Conservation (phyloP, 2,888 invertebrate genomes). For the Chalcis sispes region DNA sequence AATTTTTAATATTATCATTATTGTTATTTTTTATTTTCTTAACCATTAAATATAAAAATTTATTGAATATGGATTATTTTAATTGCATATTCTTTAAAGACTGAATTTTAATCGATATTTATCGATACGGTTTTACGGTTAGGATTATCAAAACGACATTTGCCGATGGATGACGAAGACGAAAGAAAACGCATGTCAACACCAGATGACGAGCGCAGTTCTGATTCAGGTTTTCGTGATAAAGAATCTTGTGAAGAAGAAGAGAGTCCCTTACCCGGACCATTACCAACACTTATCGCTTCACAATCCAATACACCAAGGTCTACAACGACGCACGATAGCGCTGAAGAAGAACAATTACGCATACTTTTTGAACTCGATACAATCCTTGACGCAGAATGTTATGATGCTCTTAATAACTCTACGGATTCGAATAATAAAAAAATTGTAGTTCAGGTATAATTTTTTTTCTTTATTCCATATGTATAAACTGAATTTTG, state of each 20-base stretch:
- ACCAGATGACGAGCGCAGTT: constrained; percentile 77
- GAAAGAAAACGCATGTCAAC: constrained; percentile 75
- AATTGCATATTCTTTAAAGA: not conserved
- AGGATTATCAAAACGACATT: constrained; percentile 51
- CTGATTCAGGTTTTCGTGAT: constrained; percentile 77
- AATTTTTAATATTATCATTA: constrained; percentile 3
- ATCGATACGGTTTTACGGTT: not conserved
- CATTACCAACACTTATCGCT: constrained; percentile 52
- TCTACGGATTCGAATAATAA: constrained; percentile 59
- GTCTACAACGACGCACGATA: constrained; percentile 58
- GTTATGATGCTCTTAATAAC: constrained; percentile 65
- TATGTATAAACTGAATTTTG: constrained; percentile 10
- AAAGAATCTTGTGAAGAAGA: constrained; percentile 76
- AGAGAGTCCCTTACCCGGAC: constrained; percentile 67
- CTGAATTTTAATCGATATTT: not conserved
- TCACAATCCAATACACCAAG: constrained; percentile 56
- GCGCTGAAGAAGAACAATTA: constrained; percentile 71
- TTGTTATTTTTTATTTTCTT: not conserved
- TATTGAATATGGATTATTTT: not conserved
- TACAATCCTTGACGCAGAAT: constrained; percentile 72
- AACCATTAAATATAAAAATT: not conserved
- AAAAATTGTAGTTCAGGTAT: constrained; percentile 41
- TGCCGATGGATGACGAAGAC: constrained; percentile 71
- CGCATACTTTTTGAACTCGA: constrained; percentile 71
- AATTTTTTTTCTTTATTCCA: not conserved